Percentiles rank a stretch among this genome's conserved stretches.
Conservation (phyloP, 2,888 invertebrate species). For the Arrhopalites spinosus region DNA sequence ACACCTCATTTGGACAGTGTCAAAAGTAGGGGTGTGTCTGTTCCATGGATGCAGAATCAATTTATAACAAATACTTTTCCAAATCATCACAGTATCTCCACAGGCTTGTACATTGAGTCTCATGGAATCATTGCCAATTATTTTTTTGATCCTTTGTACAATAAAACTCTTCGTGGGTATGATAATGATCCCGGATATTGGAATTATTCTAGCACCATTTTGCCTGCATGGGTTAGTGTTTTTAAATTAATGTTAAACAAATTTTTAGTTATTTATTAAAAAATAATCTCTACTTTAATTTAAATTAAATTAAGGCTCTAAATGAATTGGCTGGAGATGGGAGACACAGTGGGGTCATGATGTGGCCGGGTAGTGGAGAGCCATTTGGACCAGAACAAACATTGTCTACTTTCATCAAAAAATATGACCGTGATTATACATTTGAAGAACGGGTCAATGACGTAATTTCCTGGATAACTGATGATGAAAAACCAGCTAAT, state of each 20-base stretch:
- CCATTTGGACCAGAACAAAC: constrained; percentile 63
- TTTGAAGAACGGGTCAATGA: constrained; percentile 64
- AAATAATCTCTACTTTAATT: too few species aligned
- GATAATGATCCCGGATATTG: constrained; percentile 45
- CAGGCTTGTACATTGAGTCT: constrained; percentile 70
- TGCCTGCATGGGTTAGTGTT: constrained; percentile 49
- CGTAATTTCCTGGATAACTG: constrained; percentile 67
- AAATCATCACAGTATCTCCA: constrained; percentile 71
- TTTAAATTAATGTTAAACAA: neutral
- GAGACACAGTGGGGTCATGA: constrained; percentile 68
- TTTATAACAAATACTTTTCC: constrained; percentile 76
- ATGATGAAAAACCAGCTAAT: constrained; percentile 67
- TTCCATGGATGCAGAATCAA: constrained; percentile 67
- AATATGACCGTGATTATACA: constrained; percentile 8
- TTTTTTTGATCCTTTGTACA: constrained; percentile 64
- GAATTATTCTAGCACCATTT: constrained; percentile 44
- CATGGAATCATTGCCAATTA: constrained; percentile 72
- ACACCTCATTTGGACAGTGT: constrained; percentile 67
- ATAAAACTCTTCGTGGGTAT: constrained; percentile 41
- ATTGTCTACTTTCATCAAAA: constrained; percentile 34
- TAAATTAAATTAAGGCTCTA: constrained; percentile 54
- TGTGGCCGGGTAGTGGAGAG: constrained; percentile 72
- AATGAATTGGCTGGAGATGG: constrained; percentile 64
- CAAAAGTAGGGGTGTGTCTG: constrained; percentile 64
- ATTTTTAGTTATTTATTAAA: too few species aligned